Percentiles rank a stretch among this genome's conserved stretches.
phyloP scores from a whole-genome alignment of 2,113 vertebrate species.

The cattle (Bos taurus) region ARS-UCD2.0 NC_037331.1:90292001-90292500 shows the following conservation, averaged over 20 bases:
- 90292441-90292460: neutral
- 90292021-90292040: neutral
- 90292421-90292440: neutral
- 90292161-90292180: neutral
- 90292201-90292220: neutral
- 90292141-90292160: neutral
- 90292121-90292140: neutral
- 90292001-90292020: neutral
- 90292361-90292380: neutral
- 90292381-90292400: neutral
- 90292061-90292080: neutral
- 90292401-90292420: neutral
- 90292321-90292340: neutral
- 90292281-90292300: neutral
- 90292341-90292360: neutral
- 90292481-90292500: neutral
- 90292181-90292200: neutral
- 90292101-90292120: neutral
- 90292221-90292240: neutral
- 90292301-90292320: fast-evolving
- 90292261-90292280: neutral
- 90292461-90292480: neutral
- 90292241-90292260: neutral
- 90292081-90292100: neutral
- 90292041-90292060: neutral